phyloP scores from a whole-genome alignment of 1,140 invertebrate species.

The Bombus superbus region DNA sequence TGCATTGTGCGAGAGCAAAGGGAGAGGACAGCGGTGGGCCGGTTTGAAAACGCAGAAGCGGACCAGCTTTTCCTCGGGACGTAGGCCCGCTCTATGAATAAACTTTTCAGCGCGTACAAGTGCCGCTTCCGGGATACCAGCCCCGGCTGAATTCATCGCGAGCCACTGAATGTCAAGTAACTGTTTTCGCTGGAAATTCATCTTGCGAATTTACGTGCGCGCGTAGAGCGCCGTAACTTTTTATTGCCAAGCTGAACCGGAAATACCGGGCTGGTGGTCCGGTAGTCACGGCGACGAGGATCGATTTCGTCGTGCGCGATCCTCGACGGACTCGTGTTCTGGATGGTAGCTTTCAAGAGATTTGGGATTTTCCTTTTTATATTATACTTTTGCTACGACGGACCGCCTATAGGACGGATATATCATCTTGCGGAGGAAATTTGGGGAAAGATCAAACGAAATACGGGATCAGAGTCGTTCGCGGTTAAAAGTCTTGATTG shows the following conservation, averaged over 20 bases:
- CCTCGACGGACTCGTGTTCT: not conserved
- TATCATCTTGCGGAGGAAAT: not conserved
- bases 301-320: not conserved
- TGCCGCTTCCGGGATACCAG: conserved; percentile 27
- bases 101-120: conserved; percentile 71
- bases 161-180: conserved; percentile 56
- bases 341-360: not conserved
- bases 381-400: not conserved
- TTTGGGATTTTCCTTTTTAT: not conserved
- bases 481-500: not conserved
- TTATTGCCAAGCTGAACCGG: conserved; percentile 15
- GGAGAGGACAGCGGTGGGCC: not conserved
- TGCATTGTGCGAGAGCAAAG: conserved; percentile 4
- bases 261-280: not conserved
- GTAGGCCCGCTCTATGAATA: conserved; percentile 59
- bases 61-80: conserved; percentile 14
- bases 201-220: conserved; percentile 29
- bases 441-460: not conserved
- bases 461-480: not conserved
- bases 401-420: not conserved
- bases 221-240: conserved; percentile 35
- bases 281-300: not conserved
- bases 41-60: conserved; percentile 28
- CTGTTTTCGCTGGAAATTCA: conserved; percentile 52
- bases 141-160: conserved; percentile 22